These are phyloP conservation scores for Platycnemis pennipes DNA, from an alignment of 2,888 invertebrate genomes.

Conservation along the genomic window DNA sequence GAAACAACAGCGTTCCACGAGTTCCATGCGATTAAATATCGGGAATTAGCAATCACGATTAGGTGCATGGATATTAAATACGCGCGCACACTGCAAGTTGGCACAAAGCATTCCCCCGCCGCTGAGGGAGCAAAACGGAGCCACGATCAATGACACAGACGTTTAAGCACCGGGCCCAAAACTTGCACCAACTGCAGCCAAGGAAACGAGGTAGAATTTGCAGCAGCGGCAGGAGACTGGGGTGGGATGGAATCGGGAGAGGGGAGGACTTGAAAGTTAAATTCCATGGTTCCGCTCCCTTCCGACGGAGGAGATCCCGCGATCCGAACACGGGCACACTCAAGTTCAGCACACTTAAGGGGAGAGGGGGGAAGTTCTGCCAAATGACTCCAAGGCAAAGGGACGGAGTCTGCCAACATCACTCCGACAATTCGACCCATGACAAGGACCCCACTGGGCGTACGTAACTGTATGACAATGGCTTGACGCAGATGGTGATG, in stretches of 20 bases:
- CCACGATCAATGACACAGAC: not conserved
- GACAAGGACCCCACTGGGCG: not conserved
- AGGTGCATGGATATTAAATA: too few species aligned
- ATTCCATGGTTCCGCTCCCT: not conserved
- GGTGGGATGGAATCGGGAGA: not conserved
- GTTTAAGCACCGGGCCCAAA: not conserved
- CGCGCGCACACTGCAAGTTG: too few species aligned
- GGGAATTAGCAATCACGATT: too few species aligned
- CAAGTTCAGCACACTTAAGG: not conserved
- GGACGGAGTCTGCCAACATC: not conserved
- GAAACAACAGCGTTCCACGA: too few species aligned
- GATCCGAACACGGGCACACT: not conserved
- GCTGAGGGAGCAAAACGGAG: too few species aligned
- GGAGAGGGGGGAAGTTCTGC: not conserved
- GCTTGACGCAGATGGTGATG: slow-evolving; percentile 7
- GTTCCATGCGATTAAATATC: too few species aligned
- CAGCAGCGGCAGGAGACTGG: not conserved
- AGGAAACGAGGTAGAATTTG: not conserved
- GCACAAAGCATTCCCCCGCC: too few species aligned
- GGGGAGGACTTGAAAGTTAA: not conserved
- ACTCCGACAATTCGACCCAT: not conserved
- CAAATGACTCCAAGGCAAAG: not conserved
- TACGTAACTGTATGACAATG: not conserved
- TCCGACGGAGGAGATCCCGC: not conserved
- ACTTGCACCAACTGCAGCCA: not conserved